These are phyloP conservation scores for Zophobas atratus DNA, from an alignment of 1,140 invertebrate species.

Conservation along the genomic window DNA sequence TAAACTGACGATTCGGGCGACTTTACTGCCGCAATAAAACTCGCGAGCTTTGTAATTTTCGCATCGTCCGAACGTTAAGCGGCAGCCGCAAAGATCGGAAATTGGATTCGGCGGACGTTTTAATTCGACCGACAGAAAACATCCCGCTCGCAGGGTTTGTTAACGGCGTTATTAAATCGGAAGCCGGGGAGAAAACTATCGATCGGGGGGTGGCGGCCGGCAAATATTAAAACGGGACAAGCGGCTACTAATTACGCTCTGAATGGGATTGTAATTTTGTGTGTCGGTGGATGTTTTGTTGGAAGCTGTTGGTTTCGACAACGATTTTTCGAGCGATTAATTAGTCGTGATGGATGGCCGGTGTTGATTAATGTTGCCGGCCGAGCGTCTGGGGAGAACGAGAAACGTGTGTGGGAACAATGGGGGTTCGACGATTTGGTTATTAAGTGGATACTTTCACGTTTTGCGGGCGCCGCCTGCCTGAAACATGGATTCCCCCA, in stretches of 20 bases:
- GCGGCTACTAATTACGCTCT: not conserved
- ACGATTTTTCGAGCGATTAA: not conserved
- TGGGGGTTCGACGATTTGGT: not conserved
- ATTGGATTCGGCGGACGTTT: constrained; percentile 3
- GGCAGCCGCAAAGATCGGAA: constrained; percentile 1
- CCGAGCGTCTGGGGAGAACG: not conserved
- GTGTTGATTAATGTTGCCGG: not conserved
- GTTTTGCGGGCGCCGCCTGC: not conserved
- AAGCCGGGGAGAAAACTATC: not conserved
- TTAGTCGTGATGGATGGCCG: not conserved
- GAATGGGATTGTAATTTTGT: not conserved
- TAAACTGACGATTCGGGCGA: not conserved
- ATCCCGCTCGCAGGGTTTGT: not conserved
- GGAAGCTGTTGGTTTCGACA: not conserved
- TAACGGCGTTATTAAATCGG: constrained; percentile 5
- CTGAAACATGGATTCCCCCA: not conserved
- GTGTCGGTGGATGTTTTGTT: not conserved
- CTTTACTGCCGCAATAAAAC: constrained; percentile 1
- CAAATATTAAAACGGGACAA: constrained; percentile 18
- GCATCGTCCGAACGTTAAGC: not conserved
- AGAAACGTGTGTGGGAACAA: not conserved
- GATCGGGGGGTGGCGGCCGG: not conserved
- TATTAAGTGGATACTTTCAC: not conserved
- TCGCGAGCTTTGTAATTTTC: constrained; percentile 16
- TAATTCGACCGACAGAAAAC: not conserved